Conservation (phyloP, 2,113 vertebrate genomes). For the Xenopus borealis region DNA sequence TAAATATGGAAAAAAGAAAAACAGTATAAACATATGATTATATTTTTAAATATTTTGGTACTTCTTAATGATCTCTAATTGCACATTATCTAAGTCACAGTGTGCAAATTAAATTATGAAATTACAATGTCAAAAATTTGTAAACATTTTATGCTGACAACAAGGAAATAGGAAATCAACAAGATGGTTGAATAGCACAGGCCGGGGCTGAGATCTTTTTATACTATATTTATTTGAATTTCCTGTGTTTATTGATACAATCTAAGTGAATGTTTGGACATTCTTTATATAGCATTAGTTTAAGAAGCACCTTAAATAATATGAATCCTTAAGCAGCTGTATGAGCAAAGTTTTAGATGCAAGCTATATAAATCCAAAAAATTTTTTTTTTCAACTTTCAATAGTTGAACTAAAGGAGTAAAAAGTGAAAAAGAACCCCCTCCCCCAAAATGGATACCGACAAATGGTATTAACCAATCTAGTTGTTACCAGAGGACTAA, state of each 20-base stretch:
- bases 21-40: conserved; percentile 99
- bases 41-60: conserved; percentile 93
- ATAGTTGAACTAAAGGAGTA: not conserved
- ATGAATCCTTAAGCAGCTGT: not conserved
- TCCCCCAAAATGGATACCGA: no score
- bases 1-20: conserved; percentile 99
- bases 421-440: not conserved
- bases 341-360: not conserved
- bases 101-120: conserved; percentile 74
- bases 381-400: not conserved
- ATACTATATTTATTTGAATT: no score
- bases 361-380: not conserved
- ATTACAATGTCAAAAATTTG: conserved; percentile 75
- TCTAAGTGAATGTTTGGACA: no score
- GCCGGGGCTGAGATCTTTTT: conserved; percentile 78
- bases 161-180: conserved; percentile 88
- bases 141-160: conserved; percentile 92
- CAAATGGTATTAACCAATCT: no score
- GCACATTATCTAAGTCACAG: conserved; percentile 81
- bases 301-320: no score
- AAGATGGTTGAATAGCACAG: conserved; percentile 86
- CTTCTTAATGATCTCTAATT: conserved; percentile 87
- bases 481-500: no score
- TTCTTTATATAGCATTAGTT: no score
- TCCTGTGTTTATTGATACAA: not conserved